Base-by-base conservation (phyloP, 2,113 vertebrate genomes). In the Chlorodrepanis virens region DNA sequence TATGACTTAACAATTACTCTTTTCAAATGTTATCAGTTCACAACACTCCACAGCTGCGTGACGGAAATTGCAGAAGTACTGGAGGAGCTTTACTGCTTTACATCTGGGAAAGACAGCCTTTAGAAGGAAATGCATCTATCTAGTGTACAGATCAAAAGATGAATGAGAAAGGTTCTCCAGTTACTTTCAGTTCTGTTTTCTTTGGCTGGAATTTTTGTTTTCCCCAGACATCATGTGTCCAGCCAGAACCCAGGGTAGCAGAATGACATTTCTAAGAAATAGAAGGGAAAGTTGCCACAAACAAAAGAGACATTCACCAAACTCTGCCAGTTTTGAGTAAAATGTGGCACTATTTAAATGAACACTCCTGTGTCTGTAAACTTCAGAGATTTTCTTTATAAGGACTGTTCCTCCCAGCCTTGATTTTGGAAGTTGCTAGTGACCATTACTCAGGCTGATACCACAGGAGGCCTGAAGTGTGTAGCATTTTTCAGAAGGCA, bases 181-280 rank as follows among this genome's bases (percentile, higher is more conserved):
- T 56, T 84, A 53, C 56, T 96, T 97, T 96, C 93, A 84, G 60
- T 97, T 97, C 72, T 86, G 56, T 92, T 97, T 90, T 49, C 49
- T 90, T 67, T 56, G 52, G 28, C 22, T 94, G 80, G 68, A 88
- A 64, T 92, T 45, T 80, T 49, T 80, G 44, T 57, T 75, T 81
- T 49, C 64, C 39, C 59, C 57, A 69, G 45, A 29, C 11, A 19
- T 49, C 29, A 27, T 19, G 22, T 40, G 60, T 89, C 86, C 90
- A 90, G 88, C 13, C 28, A 57, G 31, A 89, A 49, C 49, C n/a
- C 49, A 64, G 57, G 31, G 33, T 44, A 49, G 24, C 56, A 44
- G 24, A 60, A 27, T 81, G 35, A 42, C 64, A 49, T 87, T 96
- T 96, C 40, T 83, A 86, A 64, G 90, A 97, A 97, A 92, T 39